A percentile compares a stretch with the other conserved stretches of the same genome.
Conservation (phyloP, 1,140 invertebrate species). For the Caenorhabditis remanei region DNA sequence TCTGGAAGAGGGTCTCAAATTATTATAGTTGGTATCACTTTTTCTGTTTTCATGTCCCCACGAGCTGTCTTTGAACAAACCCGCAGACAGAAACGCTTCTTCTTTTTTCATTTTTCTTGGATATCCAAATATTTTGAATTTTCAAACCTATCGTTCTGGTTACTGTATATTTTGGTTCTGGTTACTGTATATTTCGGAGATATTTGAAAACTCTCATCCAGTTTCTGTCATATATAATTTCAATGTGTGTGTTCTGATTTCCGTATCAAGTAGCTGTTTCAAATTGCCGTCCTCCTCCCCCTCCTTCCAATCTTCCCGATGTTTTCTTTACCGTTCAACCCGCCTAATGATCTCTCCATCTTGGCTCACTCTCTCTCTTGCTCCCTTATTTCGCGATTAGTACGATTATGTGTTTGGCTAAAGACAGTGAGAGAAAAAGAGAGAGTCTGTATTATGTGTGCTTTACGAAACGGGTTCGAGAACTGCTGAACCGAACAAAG, state of each 20-base stretch:
- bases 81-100: too few relatives aligned
- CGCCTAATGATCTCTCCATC: slow-evolving; percentile 31
- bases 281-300: slow-evolving; percentile 15
- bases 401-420: slow-evolving; percentile 55
- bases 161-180: too few relatives aligned
- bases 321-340: slow-evolving; percentile 56
- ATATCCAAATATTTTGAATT: too few relatives aligned
- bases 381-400: slow-evolving; percentile 26
- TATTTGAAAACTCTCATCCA: not conserved
- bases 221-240: not conserved
- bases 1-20: too few relatives aligned
- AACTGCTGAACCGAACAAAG: slow-evolving; percentile 56
- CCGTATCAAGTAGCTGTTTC: slow-evolving; percentile 43
- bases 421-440: slow-evolving; percentile 34
- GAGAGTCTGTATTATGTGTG: slow-evolving; percentile 53
- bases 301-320: not conserved
- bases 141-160: too few relatives aligned
- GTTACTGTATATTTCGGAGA: not conserved
- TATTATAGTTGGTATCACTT: too few relatives aligned
- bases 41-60: too few relatives aligned
- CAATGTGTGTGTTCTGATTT: not conserved
- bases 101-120: too few relatives aligned
- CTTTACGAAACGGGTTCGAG: slow-evolving; percentile 55
- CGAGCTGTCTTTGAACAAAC: too few relatives aligned
- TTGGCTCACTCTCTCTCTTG: not conserved